Conservation (phyloP, 2,888 invertebrate genomes). For the Elmis aenea region DNA sequence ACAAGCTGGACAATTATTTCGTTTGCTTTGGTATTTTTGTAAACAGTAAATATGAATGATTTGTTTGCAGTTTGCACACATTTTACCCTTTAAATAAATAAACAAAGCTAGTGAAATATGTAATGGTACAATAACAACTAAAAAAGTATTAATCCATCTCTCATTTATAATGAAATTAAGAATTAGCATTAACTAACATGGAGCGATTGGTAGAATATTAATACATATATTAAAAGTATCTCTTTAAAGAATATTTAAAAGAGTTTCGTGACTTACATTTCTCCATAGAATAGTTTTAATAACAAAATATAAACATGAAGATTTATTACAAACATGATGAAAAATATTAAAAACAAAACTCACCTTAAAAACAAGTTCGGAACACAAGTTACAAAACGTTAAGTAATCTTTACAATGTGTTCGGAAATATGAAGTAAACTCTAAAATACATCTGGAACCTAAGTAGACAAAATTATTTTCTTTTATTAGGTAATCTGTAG, state of each 20-base stretch:
- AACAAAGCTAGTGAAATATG: background rate
- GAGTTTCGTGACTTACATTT: no score
- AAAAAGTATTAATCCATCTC: no score
- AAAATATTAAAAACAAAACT: conserved; percentile 14
- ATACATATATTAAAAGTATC: no score
- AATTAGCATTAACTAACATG: no score
- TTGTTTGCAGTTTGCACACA: conserved; percentile 7
- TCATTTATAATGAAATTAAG: no score
- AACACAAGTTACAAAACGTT: conserved; percentile 35
- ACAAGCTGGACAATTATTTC: conserved; percentile 11
- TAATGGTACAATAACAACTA: no score
- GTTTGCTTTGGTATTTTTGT: conserved; percentile 11
- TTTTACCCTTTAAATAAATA: conserved; percentile 7
- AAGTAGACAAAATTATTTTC: conserved; percentile 31
- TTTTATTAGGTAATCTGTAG: conserved; percentile 33
- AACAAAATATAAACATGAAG: no score
- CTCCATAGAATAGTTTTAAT: no score
- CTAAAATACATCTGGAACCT: conserved; percentile 35
- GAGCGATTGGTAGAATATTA: no score
- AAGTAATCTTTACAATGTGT: conserved; percentile 28
- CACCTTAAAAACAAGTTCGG: conserved; percentile 37
- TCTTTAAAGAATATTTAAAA: no score
- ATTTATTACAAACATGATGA: no score
- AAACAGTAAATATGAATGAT: conserved; percentile 11
- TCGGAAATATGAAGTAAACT: conserved; percentile 36